Evolutionary conservation across 2,797 vertebrate species (phyloP).

Genomic region (Antrozous pallidus): DNA sequence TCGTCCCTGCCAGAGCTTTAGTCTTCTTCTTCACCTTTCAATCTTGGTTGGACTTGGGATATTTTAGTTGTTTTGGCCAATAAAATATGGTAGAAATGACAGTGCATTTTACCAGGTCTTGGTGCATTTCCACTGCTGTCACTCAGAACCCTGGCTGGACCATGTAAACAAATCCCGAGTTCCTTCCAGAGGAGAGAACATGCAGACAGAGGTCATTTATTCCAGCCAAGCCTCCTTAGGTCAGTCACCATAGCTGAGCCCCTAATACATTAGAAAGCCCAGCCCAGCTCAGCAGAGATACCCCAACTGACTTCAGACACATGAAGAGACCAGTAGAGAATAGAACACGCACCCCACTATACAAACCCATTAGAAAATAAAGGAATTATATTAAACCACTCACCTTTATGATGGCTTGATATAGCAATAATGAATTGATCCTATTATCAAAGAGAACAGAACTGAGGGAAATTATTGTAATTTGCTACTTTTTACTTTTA

Average conservation of each 20-base stretch:
- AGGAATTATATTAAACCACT: background rate
- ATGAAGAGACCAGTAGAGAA: background rate
- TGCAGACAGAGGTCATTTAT: background rate
- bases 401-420: background rate
- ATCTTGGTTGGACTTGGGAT: background rate
- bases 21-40: background rate
- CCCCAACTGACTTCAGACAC: background rate
- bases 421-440: background rate
- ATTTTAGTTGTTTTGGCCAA: background rate
- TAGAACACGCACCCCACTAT: background rate
- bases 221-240: no score
- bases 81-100: background rate
- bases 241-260: background rate
- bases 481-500: background rate
- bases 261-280: background rate
- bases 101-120: background rate
- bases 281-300: background rate
- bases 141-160: background rate
- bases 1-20: background rate
- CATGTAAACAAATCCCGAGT: background rate
- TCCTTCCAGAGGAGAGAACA: background rate
- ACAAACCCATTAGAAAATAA: background rate
- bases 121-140: background rate
- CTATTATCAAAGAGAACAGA: background rate
- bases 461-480: background rate